phyloP scores from a whole-genome alignment of 2,113 vertebrate species.

The Corythornis vintsioides region DNA sequence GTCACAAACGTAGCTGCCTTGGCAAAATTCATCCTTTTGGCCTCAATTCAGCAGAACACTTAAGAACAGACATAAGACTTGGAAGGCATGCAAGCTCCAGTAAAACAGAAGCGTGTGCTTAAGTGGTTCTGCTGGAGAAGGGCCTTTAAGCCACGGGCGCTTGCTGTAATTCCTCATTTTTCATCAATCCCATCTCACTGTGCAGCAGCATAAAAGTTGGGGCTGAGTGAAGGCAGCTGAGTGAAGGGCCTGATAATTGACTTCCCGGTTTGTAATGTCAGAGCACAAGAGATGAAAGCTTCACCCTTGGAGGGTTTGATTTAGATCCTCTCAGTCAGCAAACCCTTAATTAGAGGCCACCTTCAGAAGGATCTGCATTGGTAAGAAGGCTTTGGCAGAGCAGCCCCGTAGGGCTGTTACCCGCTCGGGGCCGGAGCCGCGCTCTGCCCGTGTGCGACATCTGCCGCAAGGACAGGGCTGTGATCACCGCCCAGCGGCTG shows the following conservation, averaged over 20 bases:
- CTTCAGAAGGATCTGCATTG: slow-evolving; percentile 54
- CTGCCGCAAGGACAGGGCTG: slow-evolving; percentile 52
- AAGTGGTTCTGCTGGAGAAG: slow-evolving; percentile 43
- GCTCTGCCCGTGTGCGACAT: neutral
- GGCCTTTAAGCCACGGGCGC: neutral
- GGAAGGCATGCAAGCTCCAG: neutral
- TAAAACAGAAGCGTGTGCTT: neutral
- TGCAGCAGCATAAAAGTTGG: neutral
- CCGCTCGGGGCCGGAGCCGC: too few species aligned
- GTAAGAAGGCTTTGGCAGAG: neutral
- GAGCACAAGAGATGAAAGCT: slow-evolving; percentile 47
- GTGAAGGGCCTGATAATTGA: slow-evolving; percentile 28
- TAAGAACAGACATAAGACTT: neutral
- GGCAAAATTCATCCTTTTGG: slow-evolving; percentile 10
- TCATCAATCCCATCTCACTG: slow-evolving; percentile 5
- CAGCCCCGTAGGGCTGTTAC: neutral
- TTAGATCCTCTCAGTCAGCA: slow-evolving; percentile 62
- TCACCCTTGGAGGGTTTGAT: slow-evolving; percentile 38
- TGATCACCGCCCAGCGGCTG: neutral
- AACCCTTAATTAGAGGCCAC: slow-evolving; percentile 66
- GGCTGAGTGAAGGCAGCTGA: neutral
- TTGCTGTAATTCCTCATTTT: slow-evolving; percentile 16
- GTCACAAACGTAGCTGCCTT: neutral
- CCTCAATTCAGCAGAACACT: slow-evolving; percentile 43
- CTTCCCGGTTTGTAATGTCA: slow-evolving; percentile 41